phyloP scores from a whole-genome alignment of 1,140 invertebrate species.

The Atta colombica region DNA sequence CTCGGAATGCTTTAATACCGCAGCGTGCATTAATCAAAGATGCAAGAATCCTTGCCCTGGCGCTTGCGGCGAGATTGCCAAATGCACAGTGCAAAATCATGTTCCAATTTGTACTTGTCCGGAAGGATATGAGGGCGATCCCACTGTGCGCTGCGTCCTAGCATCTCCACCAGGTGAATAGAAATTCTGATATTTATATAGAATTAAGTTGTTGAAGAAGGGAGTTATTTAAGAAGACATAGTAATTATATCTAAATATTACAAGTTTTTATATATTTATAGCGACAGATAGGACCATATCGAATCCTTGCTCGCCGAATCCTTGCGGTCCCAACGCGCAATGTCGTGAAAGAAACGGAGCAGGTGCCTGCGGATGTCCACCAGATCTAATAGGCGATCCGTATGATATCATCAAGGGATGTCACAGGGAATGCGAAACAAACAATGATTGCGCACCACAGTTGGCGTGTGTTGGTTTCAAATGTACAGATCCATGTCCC shows the following conservation, averaged over 20 bases:
- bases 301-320: conserved; percentile 90
- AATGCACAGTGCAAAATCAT: conserved; percentile 93
- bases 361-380: conserved; percentile 92
- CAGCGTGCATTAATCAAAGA: conserved; percentile 92
- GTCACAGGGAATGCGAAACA: conserved; percentile 91
- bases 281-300: conserved; percentile 85
- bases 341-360: conserved; percentile 91
- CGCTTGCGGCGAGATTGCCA: conserved; percentile 91
- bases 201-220: neutral
- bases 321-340: conserved; percentile 93
- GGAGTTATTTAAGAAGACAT: no score
- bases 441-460: conserved; percentile 91
- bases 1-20: conserved; percentile 91
- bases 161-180: conserved; percentile 84
- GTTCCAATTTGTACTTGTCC: conserved; percentile 91
- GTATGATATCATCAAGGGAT: conserved; percentile 89
- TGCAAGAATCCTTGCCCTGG: conserved; percentile 94
- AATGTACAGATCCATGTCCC: conserved; percentile 92
- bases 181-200: neutral
- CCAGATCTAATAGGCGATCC: conserved; percentile 92
- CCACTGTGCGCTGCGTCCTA: conserved; percentile 88
- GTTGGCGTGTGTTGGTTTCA: conserved; percentile 91
- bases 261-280: conserved; percentile 51
- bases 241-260: neutral
- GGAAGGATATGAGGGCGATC: conserved; percentile 93